Conservation (phyloP, 2,113 vertebrate genomes). For the Apaloderma vittatum region DNA sequence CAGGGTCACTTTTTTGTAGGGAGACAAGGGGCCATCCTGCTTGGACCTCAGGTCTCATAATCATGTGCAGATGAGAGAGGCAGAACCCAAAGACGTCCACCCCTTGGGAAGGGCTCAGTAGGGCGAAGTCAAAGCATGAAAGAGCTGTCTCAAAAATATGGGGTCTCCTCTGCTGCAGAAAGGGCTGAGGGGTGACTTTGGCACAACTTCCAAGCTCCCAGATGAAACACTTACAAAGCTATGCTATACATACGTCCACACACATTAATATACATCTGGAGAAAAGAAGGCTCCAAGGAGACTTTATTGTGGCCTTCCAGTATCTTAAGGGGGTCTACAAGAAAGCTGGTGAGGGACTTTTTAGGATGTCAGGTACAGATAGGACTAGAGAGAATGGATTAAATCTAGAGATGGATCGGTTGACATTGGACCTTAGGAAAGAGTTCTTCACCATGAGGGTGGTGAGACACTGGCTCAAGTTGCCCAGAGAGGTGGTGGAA, state of each 20-base stretch:
- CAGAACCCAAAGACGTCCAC: not conserved
- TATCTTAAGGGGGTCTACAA: no score
- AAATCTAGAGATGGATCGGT: no score
- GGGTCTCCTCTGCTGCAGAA: not conserved
- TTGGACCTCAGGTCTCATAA: not conserved
- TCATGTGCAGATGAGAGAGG: not conserved
- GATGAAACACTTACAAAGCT: not conserved
- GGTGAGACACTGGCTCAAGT: no score
- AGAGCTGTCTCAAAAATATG: not conserved
- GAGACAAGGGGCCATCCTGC: not conserved
- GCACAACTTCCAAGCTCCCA: not conserved
- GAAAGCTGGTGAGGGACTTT: no score
- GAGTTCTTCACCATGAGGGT: no score
- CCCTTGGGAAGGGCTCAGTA: not conserved
- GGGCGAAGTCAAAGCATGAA: not conserved
- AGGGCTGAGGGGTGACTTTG: not conserved
- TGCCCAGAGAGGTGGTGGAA: no score
- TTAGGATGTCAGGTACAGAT: no score
- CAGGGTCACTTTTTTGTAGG: not conserved
- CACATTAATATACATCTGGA: fast-evolving
- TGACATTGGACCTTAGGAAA: no score
- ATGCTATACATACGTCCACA: not conserved
- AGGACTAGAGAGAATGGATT: no score
- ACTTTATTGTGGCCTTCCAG: no score
- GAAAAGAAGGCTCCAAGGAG: no score